Evolutionary conservation across 2,888 invertebrate genomes (phyloP), one percentile per base, ranked within the genome.

Genomic region (Xanthorhoe designata): DNA sequence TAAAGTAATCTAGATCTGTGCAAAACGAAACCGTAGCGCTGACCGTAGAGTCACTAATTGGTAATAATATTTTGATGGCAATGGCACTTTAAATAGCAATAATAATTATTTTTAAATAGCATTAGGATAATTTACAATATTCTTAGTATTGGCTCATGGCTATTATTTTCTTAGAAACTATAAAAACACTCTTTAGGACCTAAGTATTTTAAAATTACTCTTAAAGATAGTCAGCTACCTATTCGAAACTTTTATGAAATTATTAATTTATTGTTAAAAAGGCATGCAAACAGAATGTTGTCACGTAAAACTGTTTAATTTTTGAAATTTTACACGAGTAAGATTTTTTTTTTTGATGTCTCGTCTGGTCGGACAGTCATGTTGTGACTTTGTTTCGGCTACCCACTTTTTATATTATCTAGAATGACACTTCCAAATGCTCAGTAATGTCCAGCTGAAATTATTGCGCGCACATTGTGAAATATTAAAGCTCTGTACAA

Each of bases 371-470:
- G 68, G 47, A 24, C 18, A 8, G 80, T 90, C 92, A 91, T n/a
- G n/a, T n/a, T 91, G 90, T 92, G 92, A 91, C 85, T 81, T 69
- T 69, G 57, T 80, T 76, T 74, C 70, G 68, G 74, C 75, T 78
- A 79, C 80, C 72, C 82, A 82, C 80, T 83, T 84, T 85, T 84
- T 87, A 77, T 79, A 72, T 80, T 78, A 80, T 84, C 80, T 84
- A 84, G 85, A 85, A 83, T 81, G 81, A 84, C 74, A 66, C 58
- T 74, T 77, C 73, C 68, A 70, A 69, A 73, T 74, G 66, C 68
- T 47, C 70, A 74, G 75, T 77, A 78, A 65, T 76, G 71, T 64
- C 70, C 72, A 69, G 61, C 72, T 75, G 65, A 77, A 76, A 75
- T 75, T 74, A 76, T 78, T 68, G 63, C 60, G 64, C 66, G 73